A percentile compares a stretch with the other conserved stretches of the same genome.
These are phyloP conservation scores for Coelinius sp. DNA, from an alignment of 2,888 invertebrate species.

Conservation along the genomic window DNA sequence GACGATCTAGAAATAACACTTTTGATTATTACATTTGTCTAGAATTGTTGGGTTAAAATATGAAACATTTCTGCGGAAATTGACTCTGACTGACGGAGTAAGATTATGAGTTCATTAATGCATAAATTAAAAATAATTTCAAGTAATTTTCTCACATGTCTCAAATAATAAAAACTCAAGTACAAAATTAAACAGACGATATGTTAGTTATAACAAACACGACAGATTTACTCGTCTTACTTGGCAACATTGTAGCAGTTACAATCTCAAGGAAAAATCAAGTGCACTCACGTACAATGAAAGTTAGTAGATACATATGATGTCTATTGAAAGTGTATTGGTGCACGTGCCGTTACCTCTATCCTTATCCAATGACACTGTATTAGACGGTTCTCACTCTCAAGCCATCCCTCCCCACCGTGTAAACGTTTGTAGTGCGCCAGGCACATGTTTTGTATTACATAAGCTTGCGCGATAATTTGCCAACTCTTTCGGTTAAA, in stretches of 20 bases:
- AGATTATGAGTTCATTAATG: no score
- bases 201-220: not conserved
- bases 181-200: not conserved
- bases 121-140: no score
- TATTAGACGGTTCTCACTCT: not conserved
- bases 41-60: not conserved
- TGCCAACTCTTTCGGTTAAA: slow-evolving; percentile 55
- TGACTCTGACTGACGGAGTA: no score
- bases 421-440: not conserved
- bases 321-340: slow-evolving; percentile 37
- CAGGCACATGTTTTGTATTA: slow-evolving; percentile 23
- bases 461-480: slow-evolving; percentile 39
- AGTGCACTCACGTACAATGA: slow-evolving; percentile 37
- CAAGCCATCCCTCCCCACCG: not conserved
- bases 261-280: slow-evolving; percentile 59
- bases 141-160: no score
- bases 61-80: not conserved
- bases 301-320: slow-evolving; percentile 25
- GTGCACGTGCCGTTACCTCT: slow-evolving; percentile 49
- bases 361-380: slow-evolving; percentile 39
- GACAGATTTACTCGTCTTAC: slow-evolving; percentile 26
- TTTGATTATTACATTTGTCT: not conserved
- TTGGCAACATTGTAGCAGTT: slow-evolving; percentile 54
- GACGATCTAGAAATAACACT: not conserved
- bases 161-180: not conserved